Base-by-base conservation (phyloP, 2,797 vertebrate genomes). In the Sebastes itinus region DNA sequence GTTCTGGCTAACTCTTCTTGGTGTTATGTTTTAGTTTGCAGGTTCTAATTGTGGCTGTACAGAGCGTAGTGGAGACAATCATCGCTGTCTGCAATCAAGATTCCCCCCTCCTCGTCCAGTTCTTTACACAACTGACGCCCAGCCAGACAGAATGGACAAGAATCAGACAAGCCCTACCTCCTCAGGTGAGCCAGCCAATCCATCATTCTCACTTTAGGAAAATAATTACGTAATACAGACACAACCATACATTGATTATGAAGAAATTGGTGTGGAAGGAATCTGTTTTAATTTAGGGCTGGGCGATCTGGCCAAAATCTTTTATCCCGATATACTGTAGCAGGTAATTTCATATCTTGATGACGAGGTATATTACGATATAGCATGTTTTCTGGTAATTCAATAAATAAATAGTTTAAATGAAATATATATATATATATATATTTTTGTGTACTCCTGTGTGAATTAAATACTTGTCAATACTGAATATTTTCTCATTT, bases 31-130 rank as follows among this genome's bases (percentile, higher is more conserved):
- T 90, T 80, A 99, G 99, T 90, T 95, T 99, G n/a, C 96, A 97
- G 92, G 89, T 96, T 89, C 94, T 99, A 63, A 95, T 97, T 35
- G 92, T 90, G 78, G 93, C 97, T 20, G 96, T 97, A 7, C 93
- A 96, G 83, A 96, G 93, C 71, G 80, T 99, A 60, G 90, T 97
- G 33, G 94, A 94, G 75, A 94, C 93, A 2, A 88, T 99, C 23
- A 42, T 93, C 58, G 95, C 96, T 42, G 92, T 94, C 69, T 92
- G 95, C 2, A 82, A 87, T 28, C 85, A 79, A 55, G 86, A 92
- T 49, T 87, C 75, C 60, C 75, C 75, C 70, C 85, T 98, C 56
- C 85, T 97, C 66, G 76, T 79, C 42, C 92, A 93, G 75, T 97
- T 96, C 30, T 79, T 97, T 77, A 92, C 83, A 62, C 89, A 79